Evolutionary conservation across 2,888 invertebrate species (phyloP), one percentile per base, ranked within the genome.

Genomic region (Timema cristinae): DNA sequence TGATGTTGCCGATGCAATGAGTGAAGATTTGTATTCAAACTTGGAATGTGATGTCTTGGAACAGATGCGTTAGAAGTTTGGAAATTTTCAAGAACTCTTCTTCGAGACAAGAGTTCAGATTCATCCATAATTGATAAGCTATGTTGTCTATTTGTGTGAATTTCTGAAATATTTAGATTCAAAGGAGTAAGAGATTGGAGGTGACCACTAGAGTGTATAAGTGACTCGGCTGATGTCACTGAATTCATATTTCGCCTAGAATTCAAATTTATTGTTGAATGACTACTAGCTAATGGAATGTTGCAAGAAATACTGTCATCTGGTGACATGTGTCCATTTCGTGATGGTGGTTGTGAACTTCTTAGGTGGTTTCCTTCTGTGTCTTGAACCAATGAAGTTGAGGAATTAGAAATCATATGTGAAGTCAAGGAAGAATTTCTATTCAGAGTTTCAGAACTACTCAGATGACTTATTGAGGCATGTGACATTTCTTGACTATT

Each of bases 121-220:
- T 71, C 71, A 7, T 71, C 71, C 68, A 71, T 68, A n/a, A 67
- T 67, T 5, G 71, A 68, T 51, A 71, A 16, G n/a, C 59, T 59
- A 59, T 75, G 74, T 7, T 70, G 73, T 6, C 73, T 59, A 9
- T 49, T 59, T 7, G 71, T 66, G 9, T 74, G 74, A 16, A 75
- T 67, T 66, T 75, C 74, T 6, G 74, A 73, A 7, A 75, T 73
- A 54, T 75, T 75, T 9, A 75, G 67, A 69, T 75, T 75, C 15
- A 75, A 69, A 4, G 74, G 74, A 11, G 74, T 67, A 6, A 75
- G 59, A 11, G 68, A 48, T 13, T 63, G 69, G 11, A 73, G n/a
- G 67, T 74, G 74, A 51, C 51, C 63, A n/a, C 54, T 68, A 47
- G 71, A 47, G 63, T 66, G 70, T 7, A 74, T 50, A 50, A 72